Conservation (phyloP, 2,888 invertebrate genomes). For the Diachrysia chrysitis region DNA sequence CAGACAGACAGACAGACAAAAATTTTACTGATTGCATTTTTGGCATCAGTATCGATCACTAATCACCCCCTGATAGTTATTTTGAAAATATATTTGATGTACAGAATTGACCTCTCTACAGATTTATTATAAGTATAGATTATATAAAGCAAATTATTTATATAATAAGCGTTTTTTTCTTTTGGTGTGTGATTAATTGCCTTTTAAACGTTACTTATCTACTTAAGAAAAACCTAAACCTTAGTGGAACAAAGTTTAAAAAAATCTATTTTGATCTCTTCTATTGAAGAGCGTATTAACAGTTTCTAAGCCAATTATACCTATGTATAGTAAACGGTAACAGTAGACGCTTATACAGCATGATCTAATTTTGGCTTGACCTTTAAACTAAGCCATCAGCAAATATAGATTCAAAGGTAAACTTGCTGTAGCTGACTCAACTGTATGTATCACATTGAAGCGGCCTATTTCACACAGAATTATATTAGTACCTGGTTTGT, state of each 20-base stretch:
- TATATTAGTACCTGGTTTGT: too few relatives aligned
- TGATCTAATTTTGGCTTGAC: not conserved
- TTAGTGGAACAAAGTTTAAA: too few relatives aligned
- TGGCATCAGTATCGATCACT: too few relatives aligned
- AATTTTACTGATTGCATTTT: too few relatives aligned
- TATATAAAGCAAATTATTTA: too few relatives aligned
- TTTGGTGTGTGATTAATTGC: not conserved
- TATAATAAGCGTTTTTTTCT: not conserved
- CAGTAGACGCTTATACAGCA: not conserved
- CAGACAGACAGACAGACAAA: too few relatives aligned
- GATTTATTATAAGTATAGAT: too few relatives aligned
- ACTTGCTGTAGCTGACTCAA: not conserved
- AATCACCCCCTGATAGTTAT: too few relatives aligned
- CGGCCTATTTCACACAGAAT: not conserved
- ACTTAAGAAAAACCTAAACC: too few relatives aligned
- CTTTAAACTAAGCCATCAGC: constrained; percentile 1
- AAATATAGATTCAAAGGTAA: constrained; percentile 4
- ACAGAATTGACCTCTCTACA: too few relatives aligned
- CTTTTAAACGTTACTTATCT: not conserved
- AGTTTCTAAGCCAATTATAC: not conserved
- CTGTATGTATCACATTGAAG: not conserved
- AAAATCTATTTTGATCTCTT: not conserved
- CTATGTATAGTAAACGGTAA: not conserved
- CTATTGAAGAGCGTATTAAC: not conserved
- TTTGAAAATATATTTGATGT: too few relatives aligned